Evolutionary conservation across 2,888 invertebrate species (phyloP), one percentile per base, ranked within the genome.

Genomic region (Leucania comma): DNA sequence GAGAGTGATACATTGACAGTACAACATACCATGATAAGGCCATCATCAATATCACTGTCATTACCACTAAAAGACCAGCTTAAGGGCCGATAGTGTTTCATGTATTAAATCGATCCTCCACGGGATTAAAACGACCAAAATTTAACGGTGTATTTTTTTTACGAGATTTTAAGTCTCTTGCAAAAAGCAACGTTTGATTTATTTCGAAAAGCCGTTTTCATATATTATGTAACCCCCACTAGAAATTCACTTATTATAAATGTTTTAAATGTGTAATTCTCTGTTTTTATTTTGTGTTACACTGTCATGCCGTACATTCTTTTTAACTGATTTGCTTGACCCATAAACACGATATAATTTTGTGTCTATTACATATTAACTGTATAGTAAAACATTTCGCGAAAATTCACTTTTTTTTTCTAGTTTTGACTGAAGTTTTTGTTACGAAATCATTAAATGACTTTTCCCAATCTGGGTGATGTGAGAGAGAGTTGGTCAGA

Each of bases 1-100:
- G 54, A 57, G 83, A 84, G 84, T 85, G 84, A 78, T n/a, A 59
- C 71, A 72, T 75, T 76, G 72, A 72, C 71, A 83, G 72, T 68
- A 61, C 2, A 26, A 20, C 17, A 69, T 65, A 58, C 68, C 80
- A 83, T 82, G 42, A 29, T 71, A 60, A 29, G 5, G 51, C 53
- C 73, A n/a, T n/a, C n/a, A 74, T 70, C 2, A 48, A 56, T 70
- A 22, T 68, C 83, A 75, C 68, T 60, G 76, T 72, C 70, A 79
- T 69, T 32, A 42, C 68, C 59, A 50, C 57, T 63, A 10, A n/a
- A 53, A 56, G 3, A 46, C 8, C 9, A 8, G 14, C 0, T 9
- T 35, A 26, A 6, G 20, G 14, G 4, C 10, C n/a, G n/a, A n/a
- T n/a, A n/a, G n/a, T n/a, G n/a, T n/a, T n/a, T n/a, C n/a, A n/a